Conservation (phyloP, 2,797 vertebrate species). For the Macropus fuliginosus region DNA sequence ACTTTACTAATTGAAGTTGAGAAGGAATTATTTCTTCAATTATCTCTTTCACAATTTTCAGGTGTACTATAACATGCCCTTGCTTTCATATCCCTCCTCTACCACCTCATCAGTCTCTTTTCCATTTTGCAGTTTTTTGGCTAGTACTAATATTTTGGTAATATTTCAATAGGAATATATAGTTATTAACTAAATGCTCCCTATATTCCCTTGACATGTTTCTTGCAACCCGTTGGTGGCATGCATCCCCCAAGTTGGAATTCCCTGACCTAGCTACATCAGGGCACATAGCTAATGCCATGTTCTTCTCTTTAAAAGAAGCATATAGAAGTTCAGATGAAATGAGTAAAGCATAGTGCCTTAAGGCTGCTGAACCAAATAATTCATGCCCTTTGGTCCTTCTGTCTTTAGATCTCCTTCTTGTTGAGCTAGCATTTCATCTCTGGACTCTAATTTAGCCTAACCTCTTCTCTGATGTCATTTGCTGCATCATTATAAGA, state of each 20-base stretch:
- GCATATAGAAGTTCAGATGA: background rate
- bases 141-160: background rate
- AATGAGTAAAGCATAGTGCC: background rate
- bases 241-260: background rate
- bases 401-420: background rate
- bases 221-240: background rate
- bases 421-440: background rate
- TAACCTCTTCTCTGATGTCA: background rate
- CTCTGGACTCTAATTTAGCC: background rate
- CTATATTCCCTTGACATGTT: background rate
- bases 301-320: background rate
- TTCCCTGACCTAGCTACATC: background rate
- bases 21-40: background rate
- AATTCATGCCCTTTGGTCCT: background rate
- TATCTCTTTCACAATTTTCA: background rate
- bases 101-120: background rate
- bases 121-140: background rate
- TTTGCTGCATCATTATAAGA: background rate
- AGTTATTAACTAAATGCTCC: background rate
- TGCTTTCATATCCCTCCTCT: background rate
- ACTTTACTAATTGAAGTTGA: background rate
- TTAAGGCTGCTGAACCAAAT: background rate
- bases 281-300: background rate
- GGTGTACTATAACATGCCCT: background rate
- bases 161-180: background rate